Percentiles rank a stretch among this genome's conserved stretches.
Conservation (phyloP, 1,140 invertebrate genomes). For the Drosophila ficusphila region DNA sequence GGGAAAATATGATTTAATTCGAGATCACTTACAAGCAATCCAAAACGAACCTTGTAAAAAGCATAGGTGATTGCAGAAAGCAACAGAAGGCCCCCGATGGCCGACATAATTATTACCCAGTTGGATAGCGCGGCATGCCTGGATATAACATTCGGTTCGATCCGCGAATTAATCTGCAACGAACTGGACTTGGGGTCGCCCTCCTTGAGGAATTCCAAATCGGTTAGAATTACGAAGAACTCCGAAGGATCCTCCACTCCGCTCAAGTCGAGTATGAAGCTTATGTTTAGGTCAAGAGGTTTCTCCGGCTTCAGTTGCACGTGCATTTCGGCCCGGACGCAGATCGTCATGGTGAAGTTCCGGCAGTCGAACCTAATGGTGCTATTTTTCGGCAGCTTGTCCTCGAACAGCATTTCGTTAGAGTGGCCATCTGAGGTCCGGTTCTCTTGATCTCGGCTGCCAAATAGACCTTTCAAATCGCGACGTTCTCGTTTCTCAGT, state of each 20-base stretch:
- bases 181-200: conserved; percentile 55
- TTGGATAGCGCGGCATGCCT: conserved; percentile 57
- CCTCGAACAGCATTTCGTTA: no score
- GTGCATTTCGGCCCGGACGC: conserved; percentile 66
- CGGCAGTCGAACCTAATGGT: conserved; percentile 80
- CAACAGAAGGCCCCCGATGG: conserved; percentile 68
- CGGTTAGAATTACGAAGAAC: conserved; percentile 72
- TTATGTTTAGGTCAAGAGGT: conserved; percentile 65
- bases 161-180: conserved; percentile 48
- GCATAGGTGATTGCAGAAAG: conserved; percentile 62
- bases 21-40: no score
- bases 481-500: conserved; percentile 59
- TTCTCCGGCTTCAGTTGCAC: conserved; percentile 69
- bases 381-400: conserved; percentile 71
- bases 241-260: conserved; percentile 80
- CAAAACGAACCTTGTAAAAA: conserved; percentile 68
- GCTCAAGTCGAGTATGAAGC: conserved; percentile 69
- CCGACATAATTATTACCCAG: conserved; percentile 71
- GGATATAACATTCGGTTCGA: conserved; percentile 76
- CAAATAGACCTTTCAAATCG: conserved; percentile 55
- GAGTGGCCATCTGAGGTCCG: conserved; percentile 62
- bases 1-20: not conserved
- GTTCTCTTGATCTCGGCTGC: conserved; percentile 63
- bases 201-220: conserved; percentile 58
- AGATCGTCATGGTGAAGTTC: conserved; percentile 64